A percentile compares a stretch with the other conserved stretches of the same genome.
Conservation (phyloP, 2,113 vertebrate genomes). For the Euleptes europaea region DNA sequence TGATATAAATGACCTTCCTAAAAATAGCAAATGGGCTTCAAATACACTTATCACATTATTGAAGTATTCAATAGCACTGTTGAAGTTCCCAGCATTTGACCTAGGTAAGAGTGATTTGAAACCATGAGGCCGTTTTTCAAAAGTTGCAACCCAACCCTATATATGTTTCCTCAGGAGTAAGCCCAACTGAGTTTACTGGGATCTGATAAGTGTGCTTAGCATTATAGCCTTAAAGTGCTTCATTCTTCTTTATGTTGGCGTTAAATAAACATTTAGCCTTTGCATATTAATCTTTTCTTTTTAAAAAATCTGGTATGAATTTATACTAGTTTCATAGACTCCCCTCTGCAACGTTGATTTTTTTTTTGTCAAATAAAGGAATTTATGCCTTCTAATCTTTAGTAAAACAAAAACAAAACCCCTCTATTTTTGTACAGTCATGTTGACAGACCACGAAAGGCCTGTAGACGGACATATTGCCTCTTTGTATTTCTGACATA, state of each 20-base stretch:
- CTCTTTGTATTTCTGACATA: background rate
- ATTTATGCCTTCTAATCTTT: constrained; percentile 49
- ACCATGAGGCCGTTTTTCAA: too few relatives aligned
- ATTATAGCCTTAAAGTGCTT: constrained; percentile 54
- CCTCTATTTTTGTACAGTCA: constrained; percentile 26
- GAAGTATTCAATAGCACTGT: constrained; percentile 8
- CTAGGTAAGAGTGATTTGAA: background rate
- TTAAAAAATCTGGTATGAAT: constrained; percentile 10
- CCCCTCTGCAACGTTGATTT: constrained; percentile 27
- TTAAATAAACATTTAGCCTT: constrained; percentile 49
- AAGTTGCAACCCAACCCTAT: too few relatives aligned
- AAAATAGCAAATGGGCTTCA: background rate
- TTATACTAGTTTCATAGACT: background rate
- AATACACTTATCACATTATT: background rate
- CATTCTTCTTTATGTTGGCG: constrained; percentile 55
- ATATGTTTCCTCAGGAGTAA: too few relatives aligned
- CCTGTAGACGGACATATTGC: background rate
- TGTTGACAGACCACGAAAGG: background rate
- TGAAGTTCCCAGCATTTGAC: constrained; percentile 43
- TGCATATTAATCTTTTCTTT: constrained; percentile 2
- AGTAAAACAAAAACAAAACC: constrained; percentile 48
- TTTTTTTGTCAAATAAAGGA: constrained; percentile 54
- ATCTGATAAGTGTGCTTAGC: background rate
- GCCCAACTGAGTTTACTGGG: too few relatives aligned
- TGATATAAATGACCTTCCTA: background rate